phyloP scores from a whole-genome alignment of 2,797 vertebrate genomes.

The Corythornis leucogaster region DNA sequence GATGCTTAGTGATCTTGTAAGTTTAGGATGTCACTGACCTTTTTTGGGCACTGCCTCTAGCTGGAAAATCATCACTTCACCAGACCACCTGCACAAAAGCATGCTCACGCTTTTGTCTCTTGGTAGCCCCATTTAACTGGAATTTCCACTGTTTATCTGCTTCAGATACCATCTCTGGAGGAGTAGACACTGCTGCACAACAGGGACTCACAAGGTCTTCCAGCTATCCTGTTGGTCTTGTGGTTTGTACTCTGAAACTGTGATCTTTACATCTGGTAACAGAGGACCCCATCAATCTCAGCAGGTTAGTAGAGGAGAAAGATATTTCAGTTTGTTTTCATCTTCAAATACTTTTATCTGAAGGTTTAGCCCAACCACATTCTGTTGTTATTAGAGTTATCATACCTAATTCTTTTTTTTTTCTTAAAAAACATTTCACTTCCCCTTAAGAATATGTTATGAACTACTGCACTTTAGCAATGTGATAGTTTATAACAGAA shows the following conservation, averaged over 20 bases:
- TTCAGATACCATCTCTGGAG: not conserved
- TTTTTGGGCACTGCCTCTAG: not conserved
- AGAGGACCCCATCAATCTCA: not conserved
- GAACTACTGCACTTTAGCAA: slow-evolving; percentile 41
- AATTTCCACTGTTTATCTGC: not conserved
- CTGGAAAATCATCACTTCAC: not conserved
- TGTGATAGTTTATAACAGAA: slow-evolving; percentile 68
- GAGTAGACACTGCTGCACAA: accelerated
- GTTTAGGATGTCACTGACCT: not conserved
- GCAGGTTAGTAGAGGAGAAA: not conserved
- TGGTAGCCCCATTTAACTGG: not conserved
- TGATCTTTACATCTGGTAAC: not conserved
- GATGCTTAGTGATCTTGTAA: not conserved
- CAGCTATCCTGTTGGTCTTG: accelerated
- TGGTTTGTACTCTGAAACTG: not conserved
- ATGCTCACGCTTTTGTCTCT: not conserved
- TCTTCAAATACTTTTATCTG: not conserved
- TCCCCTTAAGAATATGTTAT: slow-evolving; percentile 54
- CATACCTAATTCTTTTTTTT: not conserved
- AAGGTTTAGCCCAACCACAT: not conserved
- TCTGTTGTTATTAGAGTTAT: not conserved
- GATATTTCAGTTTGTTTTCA: not conserved
- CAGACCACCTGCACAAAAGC: not conserved
- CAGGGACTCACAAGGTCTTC: accelerated
- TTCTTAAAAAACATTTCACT: not conserved